Evolutionary conservation across 2,113 vertebrate genomes (phyloP).

Genomic region (Eretmochelys imbricata): DNA sequence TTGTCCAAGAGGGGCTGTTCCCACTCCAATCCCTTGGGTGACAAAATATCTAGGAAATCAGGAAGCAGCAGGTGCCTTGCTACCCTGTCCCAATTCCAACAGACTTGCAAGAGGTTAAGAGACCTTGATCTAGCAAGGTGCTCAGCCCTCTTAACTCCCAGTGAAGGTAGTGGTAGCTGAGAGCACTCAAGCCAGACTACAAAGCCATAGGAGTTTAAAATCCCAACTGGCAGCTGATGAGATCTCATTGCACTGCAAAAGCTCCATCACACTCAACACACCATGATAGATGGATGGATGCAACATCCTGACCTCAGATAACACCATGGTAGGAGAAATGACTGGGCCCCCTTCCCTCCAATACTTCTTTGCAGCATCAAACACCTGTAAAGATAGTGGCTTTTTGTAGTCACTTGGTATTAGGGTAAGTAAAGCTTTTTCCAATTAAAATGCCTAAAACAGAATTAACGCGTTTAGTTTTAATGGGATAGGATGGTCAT

Average conservation of each 20-base stretch:
- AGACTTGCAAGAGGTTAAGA: background rate
- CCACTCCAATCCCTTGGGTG: too few species aligned
- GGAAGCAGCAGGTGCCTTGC: too few species aligned
- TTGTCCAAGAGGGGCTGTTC: too few species aligned
- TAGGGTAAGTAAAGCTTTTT: conserved; percentile 34
- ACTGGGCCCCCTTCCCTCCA: background rate
- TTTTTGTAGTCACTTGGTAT: conserved; percentile 42
- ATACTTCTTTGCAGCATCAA: conserved; percentile 12
- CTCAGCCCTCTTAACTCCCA: background rate
- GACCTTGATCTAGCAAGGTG: background rate
- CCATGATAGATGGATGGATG: too few species aligned
- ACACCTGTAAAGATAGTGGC: conserved; percentile 14
- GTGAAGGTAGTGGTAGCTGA: background rate
- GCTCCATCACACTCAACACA: background rate
- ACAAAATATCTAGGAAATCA: too few species aligned
- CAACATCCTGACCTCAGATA: background rate
- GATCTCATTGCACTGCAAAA: background rate
- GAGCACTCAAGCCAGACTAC: background rate
- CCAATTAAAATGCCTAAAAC: conserved; percentile 68
- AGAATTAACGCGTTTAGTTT: conserved; percentile 56
- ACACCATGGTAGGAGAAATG: background rate
- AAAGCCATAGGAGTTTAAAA: conserved; percentile 15
- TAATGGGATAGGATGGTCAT: conserved; percentile 63
- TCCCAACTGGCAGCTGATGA: background rate
- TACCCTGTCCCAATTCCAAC: background rate